A percentile compares a stretch with the other conserved stretches of the same genome.
These are phyloP conservation scores for Xestia xanthographa DNA, from an alignment of 2,888 invertebrate species.

Conservation along the genomic window DNA sequence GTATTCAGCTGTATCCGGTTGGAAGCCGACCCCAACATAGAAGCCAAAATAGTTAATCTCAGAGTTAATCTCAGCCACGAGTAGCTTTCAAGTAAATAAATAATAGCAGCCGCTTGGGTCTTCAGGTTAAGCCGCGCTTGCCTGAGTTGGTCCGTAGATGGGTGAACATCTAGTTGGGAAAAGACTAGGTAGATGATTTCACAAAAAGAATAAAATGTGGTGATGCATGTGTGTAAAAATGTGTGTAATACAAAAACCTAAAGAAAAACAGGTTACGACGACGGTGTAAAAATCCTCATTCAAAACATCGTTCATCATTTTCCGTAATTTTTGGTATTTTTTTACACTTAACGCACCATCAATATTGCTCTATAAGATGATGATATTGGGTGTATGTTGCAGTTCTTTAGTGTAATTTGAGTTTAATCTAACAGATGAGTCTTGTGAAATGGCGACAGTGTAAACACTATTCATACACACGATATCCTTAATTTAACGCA, in stretches of 20 bases:
- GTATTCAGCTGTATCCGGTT: too few relatives aligned
- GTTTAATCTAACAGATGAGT: not conserved
- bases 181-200: too few relatives aligned
- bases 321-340: not conserved
- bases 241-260: not conserved
- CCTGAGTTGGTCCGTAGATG: too few relatives aligned
- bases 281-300: not conserved
- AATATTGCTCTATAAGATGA: not conserved
- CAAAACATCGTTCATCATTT: not conserved
- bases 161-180: too few relatives aligned
- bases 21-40: too few relatives aligned
- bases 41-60: too few relatives aligned
- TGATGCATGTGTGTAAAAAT: not conserved
- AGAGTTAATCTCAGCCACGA: too few relatives aligned
- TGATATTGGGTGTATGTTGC: not conserved
- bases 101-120: too few relatives aligned
- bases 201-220: not conserved
- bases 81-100: too few relatives aligned
- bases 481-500: not conserved
- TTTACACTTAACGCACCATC: not conserved
- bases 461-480: not conserved
- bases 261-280: not conserved
- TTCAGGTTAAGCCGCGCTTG: too few relatives aligned
- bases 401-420: not conserved
- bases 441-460: too few relatives aligned